Percentiles rank a stretch among this genome's conserved stretches.
Evolutionary conservation across 2,113 vertebrate species (phyloP).

Genomic region (Apodemus sylvaticus): DNA sequence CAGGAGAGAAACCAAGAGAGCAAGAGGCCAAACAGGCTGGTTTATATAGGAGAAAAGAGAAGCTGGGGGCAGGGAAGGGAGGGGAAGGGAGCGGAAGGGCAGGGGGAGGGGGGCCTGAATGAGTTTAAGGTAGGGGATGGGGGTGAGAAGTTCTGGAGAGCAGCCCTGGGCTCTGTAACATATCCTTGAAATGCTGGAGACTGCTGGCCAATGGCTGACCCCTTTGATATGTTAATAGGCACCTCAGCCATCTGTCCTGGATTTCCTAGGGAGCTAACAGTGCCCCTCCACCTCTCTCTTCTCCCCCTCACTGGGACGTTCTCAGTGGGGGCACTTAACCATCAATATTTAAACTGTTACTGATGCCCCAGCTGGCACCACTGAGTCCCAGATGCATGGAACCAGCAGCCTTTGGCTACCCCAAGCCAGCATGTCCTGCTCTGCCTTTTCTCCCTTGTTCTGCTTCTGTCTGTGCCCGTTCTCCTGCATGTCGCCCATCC

Average conservation of each 20-base stretch:
- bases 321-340: not conserved
- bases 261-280: too few species aligned
- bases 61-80: not conserved
- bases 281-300: not conserved
- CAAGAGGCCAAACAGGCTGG: not conserved
- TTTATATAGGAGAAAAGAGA: not conserved
- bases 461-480: not conserved
- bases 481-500: not conserved
- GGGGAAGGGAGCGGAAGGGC: too few species aligned
- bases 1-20: not conserved
- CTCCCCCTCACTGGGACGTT: not conserved
- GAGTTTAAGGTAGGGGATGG: not conserved
- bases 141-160: not conserved
- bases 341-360: not conserved
- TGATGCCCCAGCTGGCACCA: not conserved
- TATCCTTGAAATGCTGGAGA: not conserved
- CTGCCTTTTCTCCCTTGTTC: not conserved
- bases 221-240: not conserved
- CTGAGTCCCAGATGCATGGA: not conserved
- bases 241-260: not conserved
- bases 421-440: not conserved
- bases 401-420: too few species aligned
- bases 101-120: not conserved
- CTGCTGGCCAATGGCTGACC: not conserved
- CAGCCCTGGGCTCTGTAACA: not conserved